A percentile compares a stretch with the other conserved stretches of the same genome.
These are phyloP conservation scores for Pachydiplax longipennis DNA, from an alignment of 2,888 invertebrate species.

Conservation along the genomic window DNA sequence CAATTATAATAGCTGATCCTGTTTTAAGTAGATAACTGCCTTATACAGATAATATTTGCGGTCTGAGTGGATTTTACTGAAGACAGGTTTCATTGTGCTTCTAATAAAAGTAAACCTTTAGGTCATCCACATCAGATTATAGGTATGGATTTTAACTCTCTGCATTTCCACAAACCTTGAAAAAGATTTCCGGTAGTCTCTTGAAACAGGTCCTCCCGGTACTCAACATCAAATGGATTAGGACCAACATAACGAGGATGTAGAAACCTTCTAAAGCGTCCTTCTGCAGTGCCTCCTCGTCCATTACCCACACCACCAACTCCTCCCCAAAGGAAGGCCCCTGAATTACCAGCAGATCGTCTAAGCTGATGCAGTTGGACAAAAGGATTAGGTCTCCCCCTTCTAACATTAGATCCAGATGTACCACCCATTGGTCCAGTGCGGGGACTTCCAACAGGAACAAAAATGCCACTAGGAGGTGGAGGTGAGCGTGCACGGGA, in stretches of 20 bases:
- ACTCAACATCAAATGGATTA: slow-evolving; percentile 50
- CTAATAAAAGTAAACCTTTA: not conserved
- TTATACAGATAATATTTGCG: too few species aligned
- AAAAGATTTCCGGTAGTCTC: slow-evolving; percentile 34
- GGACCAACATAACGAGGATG: slow-evolving; percentile 50
- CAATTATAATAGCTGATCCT: too few species aligned
- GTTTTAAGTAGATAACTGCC: too few species aligned
- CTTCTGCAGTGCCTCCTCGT: not conserved
- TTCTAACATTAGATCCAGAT: not conserved
- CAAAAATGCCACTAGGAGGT: slow-evolving; percentile 49
- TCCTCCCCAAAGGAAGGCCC: not conserved
- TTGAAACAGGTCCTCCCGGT: slow-evolving; percentile 17
- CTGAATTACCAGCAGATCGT: not conserved
- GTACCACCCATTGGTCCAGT: not conserved
- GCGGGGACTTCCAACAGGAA: slow-evolving; percentile 9
- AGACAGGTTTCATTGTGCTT: too few species aligned
- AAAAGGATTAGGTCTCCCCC: not conserved
- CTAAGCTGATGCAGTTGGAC: slow-evolving; percentile 8
- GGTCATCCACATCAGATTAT: not conserved
- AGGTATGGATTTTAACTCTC: too few species aligned
- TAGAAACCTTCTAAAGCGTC: slow-evolving; percentile 49
- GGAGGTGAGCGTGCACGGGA: slow-evolving; percentile 49
- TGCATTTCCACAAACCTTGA: slow-evolving; percentile 8
- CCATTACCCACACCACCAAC: not conserved
- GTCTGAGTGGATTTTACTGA: too few species aligned